Conservation (phyloP, 92 coral and sea anemone genomes). For the Phenganax subtilis region DNA sequence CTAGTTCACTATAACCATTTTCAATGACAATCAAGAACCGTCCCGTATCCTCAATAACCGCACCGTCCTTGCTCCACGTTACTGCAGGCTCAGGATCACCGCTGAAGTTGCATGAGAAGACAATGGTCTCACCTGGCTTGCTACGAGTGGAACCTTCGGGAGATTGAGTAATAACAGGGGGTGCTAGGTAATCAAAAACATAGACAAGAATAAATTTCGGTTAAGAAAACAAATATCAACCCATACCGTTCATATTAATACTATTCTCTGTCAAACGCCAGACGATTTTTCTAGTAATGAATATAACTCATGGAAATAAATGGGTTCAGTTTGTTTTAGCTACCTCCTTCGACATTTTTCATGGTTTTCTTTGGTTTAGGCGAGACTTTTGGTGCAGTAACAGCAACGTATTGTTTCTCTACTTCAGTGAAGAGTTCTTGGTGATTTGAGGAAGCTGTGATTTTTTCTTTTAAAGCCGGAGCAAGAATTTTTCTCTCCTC, state of each 20-base stretch:
- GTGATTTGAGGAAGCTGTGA: slow-evolving; percentile 61
- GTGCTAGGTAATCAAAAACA: background rate
- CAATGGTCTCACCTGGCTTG: slow-evolving; percentile 23
- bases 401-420: slow-evolving; percentile 93
- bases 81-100: slow-evolving; percentile 93
- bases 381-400: slow-evolving; percentile 85
- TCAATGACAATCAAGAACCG: slow-evolving; percentile 66
- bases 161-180: slow-evolving; percentile 13
- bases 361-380: slow-evolving; percentile 70
- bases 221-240: no score
- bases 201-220: no score
- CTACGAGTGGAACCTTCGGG: background rate
- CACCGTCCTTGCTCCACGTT: slow-evolving; percentile 69
- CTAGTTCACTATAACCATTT: slow-evolving; percentile 69
- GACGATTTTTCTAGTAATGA: no score
- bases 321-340: background rate
- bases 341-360: slow-evolving; percentile 42
- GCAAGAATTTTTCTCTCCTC: slow-evolving; percentile 12
- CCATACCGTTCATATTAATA: no score
- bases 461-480: slow-evolving; percentile 22
- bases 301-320: background rate
- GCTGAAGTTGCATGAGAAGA: slow-evolving; percentile 17
- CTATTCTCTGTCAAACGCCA: no score
- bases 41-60: slow-evolving; percentile 59
- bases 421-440: slow-evolving; percentile 79